Base-by-base conservation (phyloP, 2,113 vertebrate genomes). In the Platysteira castanea region DNA sequence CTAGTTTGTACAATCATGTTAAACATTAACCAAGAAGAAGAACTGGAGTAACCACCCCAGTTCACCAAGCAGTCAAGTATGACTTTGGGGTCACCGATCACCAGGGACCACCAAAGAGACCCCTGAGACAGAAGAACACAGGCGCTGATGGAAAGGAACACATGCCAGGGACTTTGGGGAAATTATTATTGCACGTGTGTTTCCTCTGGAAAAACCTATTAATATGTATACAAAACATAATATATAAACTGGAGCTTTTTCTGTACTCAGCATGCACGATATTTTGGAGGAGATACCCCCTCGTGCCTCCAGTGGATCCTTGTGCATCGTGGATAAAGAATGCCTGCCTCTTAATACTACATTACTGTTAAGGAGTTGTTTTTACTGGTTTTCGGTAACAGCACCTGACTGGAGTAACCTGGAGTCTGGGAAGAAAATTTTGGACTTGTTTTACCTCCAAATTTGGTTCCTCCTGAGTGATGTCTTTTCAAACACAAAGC, bases 271-370 rank as follows among this genome's bases (percentile, higher is more conserved):
- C 47, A 30, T 5, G 15, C 42, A 65, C 0, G 0, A 6, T 24
- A 11, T 35, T 65, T 41, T 75, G 35, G 24, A 75, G 30, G 42
- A 49, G 15, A 30, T 19, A 13, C 5, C 3, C 7, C 15, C 4
- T 30, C 0, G 0, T 56, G 15, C n/a, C 28, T 47, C n/a, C 5
- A 4, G 35, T 13, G 42, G 42, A 44, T 44, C 42, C 42, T 44
- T 4, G 4, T 44, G 16, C 16, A 44, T 44, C 7, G 42, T 56
- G 30, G 57, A 57, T 56, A 49, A 41, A 49, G 24, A 56, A 65
- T 30, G 4, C 3, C 35, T 57, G 10, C 42, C 49, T 57, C 24
- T 56, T 26, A 57, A 39, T 67, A 13, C 31, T 31, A 6, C 35
- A 14, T 30, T 35, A 17, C 8, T 35, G 24, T 42, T 42, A 67